phyloP scores from a whole-genome alignment of 2,888 invertebrate genomes.

The Tenodera sinensis region DNA sequence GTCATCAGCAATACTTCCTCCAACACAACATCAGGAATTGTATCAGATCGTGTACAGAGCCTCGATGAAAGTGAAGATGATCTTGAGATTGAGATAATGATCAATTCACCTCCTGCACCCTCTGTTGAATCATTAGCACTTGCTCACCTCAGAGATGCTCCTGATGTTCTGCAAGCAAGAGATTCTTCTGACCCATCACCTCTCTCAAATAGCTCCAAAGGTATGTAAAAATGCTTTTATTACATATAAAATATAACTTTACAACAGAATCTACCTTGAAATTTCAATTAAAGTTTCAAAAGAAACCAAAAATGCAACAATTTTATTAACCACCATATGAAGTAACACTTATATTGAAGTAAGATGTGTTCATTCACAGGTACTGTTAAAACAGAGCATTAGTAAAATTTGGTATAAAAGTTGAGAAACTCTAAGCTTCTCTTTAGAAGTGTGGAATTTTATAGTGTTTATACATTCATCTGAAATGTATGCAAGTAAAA shows the following conservation, averaged over 20 bases:
- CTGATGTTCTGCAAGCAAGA: conserved; percentile 36
- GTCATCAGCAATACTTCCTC: conserved; percentile 91
- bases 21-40: conserved; percentile 95
- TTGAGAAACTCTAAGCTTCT: too few species aligned
- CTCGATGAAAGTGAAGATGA: conserved; percentile 76
- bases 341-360: too few species aligned
- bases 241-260: neutral
- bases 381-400: too few species aligned
- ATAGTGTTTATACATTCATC: too few species aligned
- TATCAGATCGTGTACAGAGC: conserved; percentile 91
- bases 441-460: too few species aligned
- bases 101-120: conserved; percentile 77
- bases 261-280: neutral
- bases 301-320: too few species aligned
- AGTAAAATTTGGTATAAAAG: too few species aligned
- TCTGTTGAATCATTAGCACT: conserved; percentile 81
- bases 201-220: conserved; percentile 16
- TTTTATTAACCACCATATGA: too few species aligned
- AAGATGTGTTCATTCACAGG: too few species aligned
- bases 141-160: conserved; percentile 68
- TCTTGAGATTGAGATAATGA: conserved; percentile 66
- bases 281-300: neutral
- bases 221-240: neutral
- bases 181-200: conserved; percentile 11
- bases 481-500: too few species aligned